phyloP scores from a whole-genome alignment of 2,797 vertebrate species.

The Todus mexicanus region DNA sequence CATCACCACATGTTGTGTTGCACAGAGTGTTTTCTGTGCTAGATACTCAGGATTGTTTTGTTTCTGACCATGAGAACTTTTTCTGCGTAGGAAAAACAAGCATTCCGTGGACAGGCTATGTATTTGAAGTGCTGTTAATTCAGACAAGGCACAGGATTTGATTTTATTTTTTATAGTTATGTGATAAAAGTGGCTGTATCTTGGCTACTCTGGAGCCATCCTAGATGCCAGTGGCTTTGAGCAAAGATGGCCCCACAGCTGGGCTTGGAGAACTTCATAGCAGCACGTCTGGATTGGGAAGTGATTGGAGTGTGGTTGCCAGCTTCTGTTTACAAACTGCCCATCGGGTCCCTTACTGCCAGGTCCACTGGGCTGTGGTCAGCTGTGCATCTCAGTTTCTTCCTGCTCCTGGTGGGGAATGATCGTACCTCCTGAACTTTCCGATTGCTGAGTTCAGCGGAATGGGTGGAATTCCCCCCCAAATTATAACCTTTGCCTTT shows the following conservation, averaged over 20 bases:
- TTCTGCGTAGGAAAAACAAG: background rate
- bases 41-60: background rate
- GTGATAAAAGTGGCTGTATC: background rate
- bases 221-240: background rate
- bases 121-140: background rate
- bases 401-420: background rate
- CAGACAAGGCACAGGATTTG: background rate
- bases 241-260: background rate
- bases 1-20: background rate
- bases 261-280: background rate
- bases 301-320: background rate
- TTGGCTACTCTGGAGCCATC: background rate
- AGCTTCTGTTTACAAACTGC: background rate
- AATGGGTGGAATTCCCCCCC: background rate
- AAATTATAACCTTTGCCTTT: background rate
- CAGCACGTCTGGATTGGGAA: background rate
- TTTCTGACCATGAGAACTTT: background rate
- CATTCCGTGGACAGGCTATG: background rate
- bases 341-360: background rate
- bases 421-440: slow-evolving; percentile 4
- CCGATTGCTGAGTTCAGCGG: background rate
- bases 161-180: background rate
- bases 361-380: background rate
- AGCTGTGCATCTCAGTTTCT: background rate
- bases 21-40: background rate